Evolutionary conservation across 2,113 vertebrate species (phyloP).

Genomic region (Myrmecophaga tridactyla): DNA sequence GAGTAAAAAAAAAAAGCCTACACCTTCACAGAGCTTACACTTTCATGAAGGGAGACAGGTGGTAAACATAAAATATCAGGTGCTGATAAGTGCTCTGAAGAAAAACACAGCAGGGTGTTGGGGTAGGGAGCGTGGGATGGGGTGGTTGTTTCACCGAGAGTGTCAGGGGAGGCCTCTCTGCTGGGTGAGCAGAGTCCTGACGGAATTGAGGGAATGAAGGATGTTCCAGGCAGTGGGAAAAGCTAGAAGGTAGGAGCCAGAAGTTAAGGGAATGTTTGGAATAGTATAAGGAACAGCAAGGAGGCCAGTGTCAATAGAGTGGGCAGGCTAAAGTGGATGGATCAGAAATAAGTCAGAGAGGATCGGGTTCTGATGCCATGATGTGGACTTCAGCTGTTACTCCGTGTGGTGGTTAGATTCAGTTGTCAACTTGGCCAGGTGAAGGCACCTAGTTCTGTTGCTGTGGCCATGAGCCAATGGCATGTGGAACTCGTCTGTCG

Average conservation of each 20-base stretch:
- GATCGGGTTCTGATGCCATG: background rate
- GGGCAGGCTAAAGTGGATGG: background rate
- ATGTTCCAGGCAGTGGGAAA: background rate
- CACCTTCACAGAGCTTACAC: background rate
- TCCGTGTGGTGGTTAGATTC: too few species aligned
- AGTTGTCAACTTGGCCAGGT: too few species aligned
- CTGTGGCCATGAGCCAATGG: too few species aligned
- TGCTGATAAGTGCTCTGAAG: background rate
- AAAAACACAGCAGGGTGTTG: background rate
- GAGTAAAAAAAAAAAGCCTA: background rate
- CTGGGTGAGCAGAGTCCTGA: background rate
- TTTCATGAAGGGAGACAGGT: background rate
- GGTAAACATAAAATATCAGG: background rate
- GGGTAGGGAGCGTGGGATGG: background rate
- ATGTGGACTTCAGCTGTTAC: background rate
- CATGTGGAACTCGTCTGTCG: too few species aligned
- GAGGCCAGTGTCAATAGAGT: background rate
- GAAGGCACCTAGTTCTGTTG: too few species aligned
- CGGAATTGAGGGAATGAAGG: background rate
- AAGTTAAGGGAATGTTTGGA: background rate
- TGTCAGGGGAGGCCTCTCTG: background rate
- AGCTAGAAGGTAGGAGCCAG: background rate
- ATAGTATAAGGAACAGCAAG: background rate
- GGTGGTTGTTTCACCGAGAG: background rate
- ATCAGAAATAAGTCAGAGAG: background rate